phyloP scores from a whole-genome alignment of 1,140 invertebrate species.

The Anoplophora glabripennis region DNA sequence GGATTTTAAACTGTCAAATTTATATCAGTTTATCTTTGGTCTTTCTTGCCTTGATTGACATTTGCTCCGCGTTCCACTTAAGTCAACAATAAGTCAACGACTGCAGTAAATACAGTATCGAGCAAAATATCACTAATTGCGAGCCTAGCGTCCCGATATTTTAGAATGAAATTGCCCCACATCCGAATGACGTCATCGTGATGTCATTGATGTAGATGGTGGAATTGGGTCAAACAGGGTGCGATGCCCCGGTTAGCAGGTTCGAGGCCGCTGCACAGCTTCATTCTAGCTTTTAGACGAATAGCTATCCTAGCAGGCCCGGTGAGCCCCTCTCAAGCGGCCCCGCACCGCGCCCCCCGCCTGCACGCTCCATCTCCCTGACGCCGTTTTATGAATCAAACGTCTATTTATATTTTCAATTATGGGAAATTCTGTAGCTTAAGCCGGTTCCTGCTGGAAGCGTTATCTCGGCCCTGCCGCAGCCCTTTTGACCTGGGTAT shows the following conservation, averaged over 20 bases:
- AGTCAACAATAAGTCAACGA: too few relatives aligned
- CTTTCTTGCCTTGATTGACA: neutral
- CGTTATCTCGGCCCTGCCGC: too few relatives aligned
- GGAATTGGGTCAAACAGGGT: constrained; percentile 48
- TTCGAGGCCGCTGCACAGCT: constrained; percentile 43
- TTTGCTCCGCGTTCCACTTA: neutral
- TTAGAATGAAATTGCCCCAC: constrained; percentile 50
- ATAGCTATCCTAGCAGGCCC: constrained; percentile 7
- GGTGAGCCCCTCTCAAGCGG: neutral
- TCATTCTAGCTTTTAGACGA: constrained; percentile 48
- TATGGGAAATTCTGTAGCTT: too few relatives aligned
- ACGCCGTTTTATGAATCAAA: constrained; percentile 9
- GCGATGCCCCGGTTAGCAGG: constrained; percentile 45
- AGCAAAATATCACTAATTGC: constrained; percentile 5
- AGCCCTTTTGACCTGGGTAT: too few relatives aligned
- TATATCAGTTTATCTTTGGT: neutral
- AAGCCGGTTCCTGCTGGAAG: too few relatives aligned
- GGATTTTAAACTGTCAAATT: neutral
- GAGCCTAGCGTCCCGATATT: constrained; percentile 37
- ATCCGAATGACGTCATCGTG: constrained; percentile 48
- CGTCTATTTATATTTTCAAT: constrained; percentile 3
- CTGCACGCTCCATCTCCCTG: constrained; percentile 2
- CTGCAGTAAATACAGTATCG: neutral
- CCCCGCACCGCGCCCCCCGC: neutral
- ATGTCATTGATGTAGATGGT: constrained; percentile 36